Base-by-base conservation (phyloP, 2,113 vertebrate genomes). In the Spilogale gracilis region DNA sequence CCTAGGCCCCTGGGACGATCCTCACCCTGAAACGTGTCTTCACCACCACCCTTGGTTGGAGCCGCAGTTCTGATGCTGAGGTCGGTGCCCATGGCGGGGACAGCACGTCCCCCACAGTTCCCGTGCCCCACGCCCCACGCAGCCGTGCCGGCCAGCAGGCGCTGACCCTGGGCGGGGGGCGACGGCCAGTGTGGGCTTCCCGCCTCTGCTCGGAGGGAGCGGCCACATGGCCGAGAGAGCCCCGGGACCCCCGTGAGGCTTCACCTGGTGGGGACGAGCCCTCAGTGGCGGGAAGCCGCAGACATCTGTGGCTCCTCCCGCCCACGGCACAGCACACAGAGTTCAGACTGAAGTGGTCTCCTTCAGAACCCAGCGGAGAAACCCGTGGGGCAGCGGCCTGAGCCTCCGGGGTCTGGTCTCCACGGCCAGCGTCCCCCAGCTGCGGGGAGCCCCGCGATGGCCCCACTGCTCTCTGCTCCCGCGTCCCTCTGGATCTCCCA, bases 101-200 rank as follows among this genome's bases (percentile, higher is more conserved):
- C 54, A 16, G 4, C 1, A 2, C 4, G 27, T 45, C 0, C 38
- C 38, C 54, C 27, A 14, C 11, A 7, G 14, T 1, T 17, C 45
- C 14, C 20, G 16, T 4, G n/a, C 14, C n/a, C 38, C 48, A 2
- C 1, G 21, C 43, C n/a, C 38, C 48, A 2, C 1, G 21, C 43
- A 12, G 73, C 43, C 4, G 14, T 8, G 11, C 27, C 11, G 13
- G 27, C 63, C 63, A 30, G 27, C 25, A 2, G 0, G 32, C 4
- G 20, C 45, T 6, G 3, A n/a, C 67, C 8, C 67, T 0, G 67
- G 32, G 32, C 17, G 8, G 67, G 32, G 67, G 67, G 32, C 20
- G 32, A 69, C 16, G 1, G 30, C 58, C 58, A 27, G 23, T 12
- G 73, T 16, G 20, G 73, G 45, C 73, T 27, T 48, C 23, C 71